Percentiles rank a stretch among this genome's conserved stretches.
phyloP scores from a whole-genome alignment of 1,140 invertebrate species.

The Calliphora vicina region DNA sequence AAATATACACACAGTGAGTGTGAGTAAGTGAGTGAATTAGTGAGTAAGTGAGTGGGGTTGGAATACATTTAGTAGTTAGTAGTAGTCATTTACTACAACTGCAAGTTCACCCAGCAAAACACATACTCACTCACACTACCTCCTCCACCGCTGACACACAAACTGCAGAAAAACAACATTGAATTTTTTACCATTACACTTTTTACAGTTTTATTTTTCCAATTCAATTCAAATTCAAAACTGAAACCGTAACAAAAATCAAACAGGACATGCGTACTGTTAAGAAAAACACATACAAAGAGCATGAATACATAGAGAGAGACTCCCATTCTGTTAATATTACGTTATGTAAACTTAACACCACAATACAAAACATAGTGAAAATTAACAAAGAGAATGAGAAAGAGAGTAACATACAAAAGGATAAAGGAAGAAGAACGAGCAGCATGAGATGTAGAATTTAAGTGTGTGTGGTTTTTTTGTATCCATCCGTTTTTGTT shows the following conservation, averaged over 20 bases:
- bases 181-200: too few species aligned
- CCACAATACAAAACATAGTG: too few species aligned
- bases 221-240: too few species aligned
- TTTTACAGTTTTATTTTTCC: too few species aligned
- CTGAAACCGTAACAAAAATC: too few species aligned
- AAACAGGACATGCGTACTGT: too few species aligned
- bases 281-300: too few species aligned
- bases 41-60: not conserved
- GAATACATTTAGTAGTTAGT: not conserved
- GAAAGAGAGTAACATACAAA: not conserved
- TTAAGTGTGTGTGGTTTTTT: not conserved
- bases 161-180: not conserved
- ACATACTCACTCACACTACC: too few species aligned
- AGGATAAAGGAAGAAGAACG: too few species aligned
- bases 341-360: not conserved
- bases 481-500: not conserved
- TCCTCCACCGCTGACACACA: not conserved
- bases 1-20: not conserved
- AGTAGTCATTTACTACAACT: not conserved
- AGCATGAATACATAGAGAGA: not conserved
- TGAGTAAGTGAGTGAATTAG: not conserved
- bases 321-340: not conserved
- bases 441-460: too few species aligned
- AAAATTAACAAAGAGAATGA: too few species aligned
- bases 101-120: not conserved